phyloP scores from a whole-genome alignment of 2,888 invertebrate genomes.

The Lordiphosa fenestrarum region DNA sequence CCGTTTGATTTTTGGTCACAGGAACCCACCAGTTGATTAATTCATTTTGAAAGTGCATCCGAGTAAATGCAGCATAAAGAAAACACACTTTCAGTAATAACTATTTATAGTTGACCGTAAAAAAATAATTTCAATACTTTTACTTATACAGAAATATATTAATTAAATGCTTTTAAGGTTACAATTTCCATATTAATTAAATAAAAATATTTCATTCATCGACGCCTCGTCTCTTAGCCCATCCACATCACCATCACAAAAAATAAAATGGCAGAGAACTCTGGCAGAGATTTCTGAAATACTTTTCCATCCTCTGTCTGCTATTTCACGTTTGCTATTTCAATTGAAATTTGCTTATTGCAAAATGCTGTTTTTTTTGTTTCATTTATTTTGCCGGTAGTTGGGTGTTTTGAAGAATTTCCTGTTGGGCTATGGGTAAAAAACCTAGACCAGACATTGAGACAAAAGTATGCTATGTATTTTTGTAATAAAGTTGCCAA shows the following conservation, averaged over 20 bases:
- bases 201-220: neutral
- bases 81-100: too few species aligned
- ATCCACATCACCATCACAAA: neutral
- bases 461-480: conserved; percentile 57
- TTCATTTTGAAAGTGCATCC: too few species aligned
- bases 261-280: conserved; percentile 29
- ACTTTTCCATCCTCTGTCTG: conserved; percentile 24
- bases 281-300: conserved; percentile 47
- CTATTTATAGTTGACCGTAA: too few species aligned
- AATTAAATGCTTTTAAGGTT: too few species aligned
- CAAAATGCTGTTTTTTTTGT: conserved; percentile 58
- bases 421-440: conserved; percentile 19
- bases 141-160: too few species aligned
- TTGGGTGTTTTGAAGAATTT: conserved; percentile 55
- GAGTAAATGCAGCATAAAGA: too few species aligned
- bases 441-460: conserved; percentile 44
- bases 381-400: conserved; percentile 20
- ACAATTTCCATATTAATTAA: conserved; percentile 16
- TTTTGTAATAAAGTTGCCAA: conserved; percentile 66
- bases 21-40: too few species aligned
- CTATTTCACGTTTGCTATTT: conserved; percentile 64
- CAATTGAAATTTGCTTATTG: conserved; percentile 71
- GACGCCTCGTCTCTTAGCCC: neutral
- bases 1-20: too few species aligned
- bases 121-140: too few species aligned